Conservation (phyloP, 2,888 invertebrate species). For the Trilocha varians region DNA sequence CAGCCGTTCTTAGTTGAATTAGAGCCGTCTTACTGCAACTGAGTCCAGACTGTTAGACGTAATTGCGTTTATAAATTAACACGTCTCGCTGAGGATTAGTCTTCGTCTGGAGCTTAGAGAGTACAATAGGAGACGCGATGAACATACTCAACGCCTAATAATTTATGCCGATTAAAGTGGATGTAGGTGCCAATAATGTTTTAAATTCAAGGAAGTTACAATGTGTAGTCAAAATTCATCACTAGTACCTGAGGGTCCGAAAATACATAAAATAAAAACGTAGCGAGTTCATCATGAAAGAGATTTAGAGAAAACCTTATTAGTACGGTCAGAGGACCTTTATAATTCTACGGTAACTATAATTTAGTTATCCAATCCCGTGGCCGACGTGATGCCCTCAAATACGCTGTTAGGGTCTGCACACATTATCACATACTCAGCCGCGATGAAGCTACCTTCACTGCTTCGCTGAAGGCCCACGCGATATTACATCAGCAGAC, state of each 20-base stretch:
- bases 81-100: background rate
- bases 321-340: background rate
- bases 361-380: background rate
- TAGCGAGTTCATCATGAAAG: too few species aligned
- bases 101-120: background rate
- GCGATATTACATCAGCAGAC: too few species aligned
- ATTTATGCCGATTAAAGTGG: too few species aligned
- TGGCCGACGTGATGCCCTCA: background rate
- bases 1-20: conserved; percentile 15
- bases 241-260: too few species aligned
- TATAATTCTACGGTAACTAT: background rate
- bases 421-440: background rate
- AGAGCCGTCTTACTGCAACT: conserved; percentile 16
- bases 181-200: too few species aligned
- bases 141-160: too few species aligned
- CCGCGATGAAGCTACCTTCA: background rate
- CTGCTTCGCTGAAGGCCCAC: too few species aligned
- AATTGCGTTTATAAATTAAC: conserved; percentile 25
- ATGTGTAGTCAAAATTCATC: too few species aligned
- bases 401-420: background rate
- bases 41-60: conserved; percentile 14
- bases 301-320: background rate
- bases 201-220: too few species aligned
- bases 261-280: too few species aligned
- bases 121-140: background rate